phyloP scores from a whole-genome alignment of 2,113 vertebrate species.

The Perca flavescens region DNA sequence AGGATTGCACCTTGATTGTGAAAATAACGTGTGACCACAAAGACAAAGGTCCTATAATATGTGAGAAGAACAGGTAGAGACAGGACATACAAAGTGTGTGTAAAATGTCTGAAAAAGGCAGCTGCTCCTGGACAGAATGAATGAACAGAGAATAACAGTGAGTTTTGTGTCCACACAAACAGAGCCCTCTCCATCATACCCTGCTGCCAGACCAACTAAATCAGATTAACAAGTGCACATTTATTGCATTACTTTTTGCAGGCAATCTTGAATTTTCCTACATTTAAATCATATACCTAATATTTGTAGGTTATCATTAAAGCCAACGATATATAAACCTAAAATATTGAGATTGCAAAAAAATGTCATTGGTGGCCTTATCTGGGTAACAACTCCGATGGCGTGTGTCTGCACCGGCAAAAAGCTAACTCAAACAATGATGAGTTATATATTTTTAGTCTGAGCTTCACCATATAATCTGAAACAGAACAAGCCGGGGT shows the following conservation, averaged over 20 bases:
- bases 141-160: neutral
- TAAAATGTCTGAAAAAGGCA: neutral
- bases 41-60: conserved; percentile 17
- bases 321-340: neutral
- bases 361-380: neutral
- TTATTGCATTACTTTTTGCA: neutral
- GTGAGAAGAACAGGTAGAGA: conserved; percentile 14
- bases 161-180: conserved; percentile 4
- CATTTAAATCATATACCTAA: neutral
- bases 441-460: neutral
- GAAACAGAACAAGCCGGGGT: neutral
- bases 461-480: neutral
- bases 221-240: neutral
- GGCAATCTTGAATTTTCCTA: neutral
- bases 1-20: conserved; percentile 10
- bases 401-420: neutral
- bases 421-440: neutral
- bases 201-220: neutral
- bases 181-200: neutral
- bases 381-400: neutral
- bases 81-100: neutral
- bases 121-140: conserved; percentile 3
- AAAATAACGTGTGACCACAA: conserved; percentile 18
- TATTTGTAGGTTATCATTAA: neutral
- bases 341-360: neutral